These are phyloP conservation scores for Heliothis peltigera DNA, from an alignment of 2,888 invertebrate genomes.

Conservation along the genomic window DNA sequence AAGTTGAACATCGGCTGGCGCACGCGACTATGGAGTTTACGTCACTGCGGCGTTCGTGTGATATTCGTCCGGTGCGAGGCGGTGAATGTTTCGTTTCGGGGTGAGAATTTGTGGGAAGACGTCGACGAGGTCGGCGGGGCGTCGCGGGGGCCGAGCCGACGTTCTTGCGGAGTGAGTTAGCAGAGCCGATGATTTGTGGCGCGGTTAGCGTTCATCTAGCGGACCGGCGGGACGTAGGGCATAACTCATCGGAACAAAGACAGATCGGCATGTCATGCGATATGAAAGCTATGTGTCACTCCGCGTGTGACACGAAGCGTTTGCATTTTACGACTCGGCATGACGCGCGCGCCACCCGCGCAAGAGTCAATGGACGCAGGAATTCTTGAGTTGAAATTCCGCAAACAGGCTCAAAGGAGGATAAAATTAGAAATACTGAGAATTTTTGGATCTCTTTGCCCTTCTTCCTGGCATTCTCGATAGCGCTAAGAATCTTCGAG, in stretches of 20 bases:
- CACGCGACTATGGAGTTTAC: slow-evolving; percentile 76
- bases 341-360: slow-evolving; percentile 60
- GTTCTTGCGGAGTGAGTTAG: slow-evolving; percentile 78
- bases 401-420: slow-evolving; percentile 65
- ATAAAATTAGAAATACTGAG: slow-evolving; percentile 66
- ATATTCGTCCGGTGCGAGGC: slow-evolving; percentile 68
- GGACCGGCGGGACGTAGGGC: slow-evolving; percentile 70
- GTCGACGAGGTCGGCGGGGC: slow-evolving; percentile 57
- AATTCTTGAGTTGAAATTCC: slow-evolving; percentile 61
- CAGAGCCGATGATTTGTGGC: slow-evolving; percentile 83
- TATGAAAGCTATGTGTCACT: slow-evolving; percentile 71
- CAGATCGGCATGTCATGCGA: slow-evolving; percentile 62
- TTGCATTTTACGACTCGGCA: slow-evolving; percentile 59
- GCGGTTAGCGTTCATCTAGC: slow-evolving; percentile 82
- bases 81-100: slow-evolving; percentile 73
- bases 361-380: slow-evolving; percentile 61
- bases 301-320: slow-evolving; percentile 62
- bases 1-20: slow-evolving; percentile 67
- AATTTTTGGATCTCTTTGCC: slow-evolving; percentile 56
- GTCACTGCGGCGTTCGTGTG: slow-evolving; percentile 73
- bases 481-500: slow-evolving; percentile 16
- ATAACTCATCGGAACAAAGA: slow-evolving; percentile 82
- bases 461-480: slow-evolving; percentile 43
- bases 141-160: slow-evolving; percentile 63
- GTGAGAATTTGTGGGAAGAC: slow-evolving; percentile 78